A percentile compares a stretch with the other conserved stretches of the same genome.
Evolutionary conservation across 2,797 vertebrate species (phyloP).

Genomic region (Paratrypauchen microcephalus): DNA sequence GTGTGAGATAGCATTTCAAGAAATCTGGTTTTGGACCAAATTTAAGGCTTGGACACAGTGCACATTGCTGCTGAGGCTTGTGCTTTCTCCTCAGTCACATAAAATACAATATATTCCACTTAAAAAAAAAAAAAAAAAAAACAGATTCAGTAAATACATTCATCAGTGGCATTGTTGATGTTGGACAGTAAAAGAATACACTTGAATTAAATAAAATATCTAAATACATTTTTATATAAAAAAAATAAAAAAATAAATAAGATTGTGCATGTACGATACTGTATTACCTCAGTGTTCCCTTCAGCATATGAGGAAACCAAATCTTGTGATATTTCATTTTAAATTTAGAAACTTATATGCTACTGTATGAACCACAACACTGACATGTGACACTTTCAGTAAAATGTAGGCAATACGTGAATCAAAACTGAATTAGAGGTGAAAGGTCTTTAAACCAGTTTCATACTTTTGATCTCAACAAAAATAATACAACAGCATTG

Average conservation of each 20-base stretch:
- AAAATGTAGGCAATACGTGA: background rate
- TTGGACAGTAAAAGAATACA: background rate
- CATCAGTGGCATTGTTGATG: background rate
- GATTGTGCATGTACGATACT: background rate
- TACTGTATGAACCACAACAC: background rate
- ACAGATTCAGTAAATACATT: background rate
- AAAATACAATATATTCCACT: background rate
- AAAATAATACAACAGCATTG: background rate
- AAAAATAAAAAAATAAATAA: constrained; percentile 5
- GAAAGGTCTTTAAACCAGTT: too few relatives aligned
- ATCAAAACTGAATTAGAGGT: background rate
- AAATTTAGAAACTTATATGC: background rate
- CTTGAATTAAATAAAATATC: background rate
- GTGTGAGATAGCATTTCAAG: background rate
- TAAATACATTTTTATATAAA: constrained; percentile 1
- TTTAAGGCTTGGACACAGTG: background rate
- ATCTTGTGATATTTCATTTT: background rate
- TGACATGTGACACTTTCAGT: background rate
- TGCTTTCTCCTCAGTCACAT: background rate
- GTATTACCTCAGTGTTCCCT: background rate
- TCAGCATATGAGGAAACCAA: background rate
- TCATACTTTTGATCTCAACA: too few relatives aligned
- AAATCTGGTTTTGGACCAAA: background rate
- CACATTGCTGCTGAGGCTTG: background rate
- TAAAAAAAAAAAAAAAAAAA: background rate